Evolutionary conservation across 1,140 invertebrate genomes (phyloP).

Genomic region (Holotrichia oblita): DNA sequence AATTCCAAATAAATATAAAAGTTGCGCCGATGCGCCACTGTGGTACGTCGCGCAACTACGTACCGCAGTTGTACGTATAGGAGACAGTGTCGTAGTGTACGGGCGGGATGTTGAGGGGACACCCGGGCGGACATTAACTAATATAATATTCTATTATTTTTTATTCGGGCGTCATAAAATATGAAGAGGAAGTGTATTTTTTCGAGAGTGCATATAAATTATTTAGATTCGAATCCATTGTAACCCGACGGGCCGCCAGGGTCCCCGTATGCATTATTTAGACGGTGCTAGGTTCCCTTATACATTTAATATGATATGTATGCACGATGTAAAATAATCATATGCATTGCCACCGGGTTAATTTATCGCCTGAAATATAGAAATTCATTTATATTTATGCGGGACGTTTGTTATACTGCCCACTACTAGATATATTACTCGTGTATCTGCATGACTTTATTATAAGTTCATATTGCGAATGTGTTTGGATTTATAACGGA

Average conservation of each 20-base stretch:
- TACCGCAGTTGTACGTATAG: background rate
- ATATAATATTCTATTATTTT: conserved; percentile 62
- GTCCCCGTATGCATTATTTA: conserved; percentile 53
- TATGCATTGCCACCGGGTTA: conserved; percentile 49
- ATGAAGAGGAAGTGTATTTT: conserved; percentile 58
- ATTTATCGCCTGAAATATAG: conserved; percentile 54
- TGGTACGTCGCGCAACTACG: background rate
- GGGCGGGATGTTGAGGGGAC: conserved; percentile 20
- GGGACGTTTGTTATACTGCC: background rate
- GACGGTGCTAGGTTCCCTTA: conserved; percentile 46
- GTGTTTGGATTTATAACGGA: no score
- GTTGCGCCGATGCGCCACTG: conserved; percentile 42
- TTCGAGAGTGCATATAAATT: conserved; percentile 58
- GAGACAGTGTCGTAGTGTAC: background rate
- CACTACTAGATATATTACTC: background rate
- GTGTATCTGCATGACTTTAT: background rate
- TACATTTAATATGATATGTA: conserved; percentile 53
- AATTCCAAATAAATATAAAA: conserved; percentile 60
- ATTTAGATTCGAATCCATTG: conserved; percentile 60
- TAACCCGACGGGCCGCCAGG: conserved; percentile 33
- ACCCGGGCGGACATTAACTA: conserved; percentile 56
- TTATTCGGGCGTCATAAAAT: conserved; percentile 58
- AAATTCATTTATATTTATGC: conserved; percentile 54
- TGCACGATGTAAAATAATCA: conserved; percentile 54
- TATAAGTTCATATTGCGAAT: background rate